Evolutionary conservation across 1,140 invertebrate species (phyloP).

Genomic region (Eupeodes corollae): DNA sequence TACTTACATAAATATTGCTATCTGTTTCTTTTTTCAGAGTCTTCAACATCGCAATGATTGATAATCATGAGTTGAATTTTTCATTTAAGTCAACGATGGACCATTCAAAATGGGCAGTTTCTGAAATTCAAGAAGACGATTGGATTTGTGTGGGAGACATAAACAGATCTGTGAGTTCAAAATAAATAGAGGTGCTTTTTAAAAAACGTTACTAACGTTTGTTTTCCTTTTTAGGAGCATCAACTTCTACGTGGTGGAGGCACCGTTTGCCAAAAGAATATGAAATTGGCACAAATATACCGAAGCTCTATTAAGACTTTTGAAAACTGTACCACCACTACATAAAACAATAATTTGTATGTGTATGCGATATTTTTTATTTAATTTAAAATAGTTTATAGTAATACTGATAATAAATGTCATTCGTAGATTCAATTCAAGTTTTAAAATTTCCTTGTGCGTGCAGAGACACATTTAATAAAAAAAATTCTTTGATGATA

Average conservation of each 20-base stretch:
- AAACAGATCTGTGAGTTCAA: conserved; percentile 46
- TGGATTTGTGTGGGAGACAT: conserved; percentile 89
- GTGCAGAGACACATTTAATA: too few relatives aligned
- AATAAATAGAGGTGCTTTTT: too few relatives aligned
- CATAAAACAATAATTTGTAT: too few relatives aligned
- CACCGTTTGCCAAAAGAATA: conserved; percentile 57
- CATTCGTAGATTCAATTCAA: too few relatives aligned
- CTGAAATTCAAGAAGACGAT: conserved; percentile 41
- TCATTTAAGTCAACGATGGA: conserved; percentile 65
- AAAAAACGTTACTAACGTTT: too few relatives aligned
- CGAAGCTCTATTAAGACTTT: conserved; percentile 35
- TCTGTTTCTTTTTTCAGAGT: conserved; percentile 44
- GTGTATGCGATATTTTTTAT: too few relatives aligned
- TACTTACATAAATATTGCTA: conserved; percentile 17
- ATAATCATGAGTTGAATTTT: conserved; percentile 42
- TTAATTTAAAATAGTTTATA: too few relatives aligned
- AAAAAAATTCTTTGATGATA: too few relatives aligned
- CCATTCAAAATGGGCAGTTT: conserved; percentile 88
- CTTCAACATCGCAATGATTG: conserved; percentile 52
- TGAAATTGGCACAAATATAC: conserved; percentile 44
- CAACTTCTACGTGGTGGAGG: conserved; percentile 72
- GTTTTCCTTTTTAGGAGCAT: conserved; percentile 40
- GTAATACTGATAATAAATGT: too few relatives aligned
- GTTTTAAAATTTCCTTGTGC: too few relatives aligned
- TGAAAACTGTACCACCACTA: conserved; percentile 23